phyloP scores from a whole-genome alignment of 2,113 vertebrate genomes.

The Psittacula cyanocephala region DNA sequence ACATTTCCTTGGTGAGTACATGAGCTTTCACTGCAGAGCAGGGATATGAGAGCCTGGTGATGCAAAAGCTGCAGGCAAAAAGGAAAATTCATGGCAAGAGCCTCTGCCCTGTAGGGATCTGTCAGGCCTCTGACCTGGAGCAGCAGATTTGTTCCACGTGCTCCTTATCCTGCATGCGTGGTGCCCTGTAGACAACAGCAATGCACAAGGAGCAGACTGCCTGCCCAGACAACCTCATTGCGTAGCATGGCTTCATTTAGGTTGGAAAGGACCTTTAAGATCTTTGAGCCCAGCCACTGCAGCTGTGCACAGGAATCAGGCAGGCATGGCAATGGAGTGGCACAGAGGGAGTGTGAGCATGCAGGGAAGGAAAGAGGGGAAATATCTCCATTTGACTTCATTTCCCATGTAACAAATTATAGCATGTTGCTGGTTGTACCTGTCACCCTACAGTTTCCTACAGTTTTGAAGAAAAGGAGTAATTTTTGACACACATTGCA shows the following conservation, averaged over 20 bases:
- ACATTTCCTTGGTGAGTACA: fast-evolving
- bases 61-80: neutral
- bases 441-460: neutral
- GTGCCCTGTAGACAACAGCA: neutral
- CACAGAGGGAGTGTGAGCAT: neutral
- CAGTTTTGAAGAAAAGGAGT: neutral
- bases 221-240: neutral
- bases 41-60: neutral
- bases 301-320: neutral
- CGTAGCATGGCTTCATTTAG: neutral
- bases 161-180: neutral
- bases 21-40: fast-evolving
- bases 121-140: neutral
- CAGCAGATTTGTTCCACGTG: neutral
- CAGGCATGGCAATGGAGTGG: neutral
- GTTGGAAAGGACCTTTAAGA: neutral
- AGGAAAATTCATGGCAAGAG: neutral
- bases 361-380: neutral
- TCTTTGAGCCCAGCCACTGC: neutral
- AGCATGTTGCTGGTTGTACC: neutral
- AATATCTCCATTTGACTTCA: neutral
- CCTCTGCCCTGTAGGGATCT: neutral
- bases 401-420: neutral
- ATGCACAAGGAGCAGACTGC: fast-evolving
- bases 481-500: neutral